Evolutionary conservation across 1,140 invertebrate genomes (phyloP).

Genomic region (Coboldia fuscipes): DNA sequence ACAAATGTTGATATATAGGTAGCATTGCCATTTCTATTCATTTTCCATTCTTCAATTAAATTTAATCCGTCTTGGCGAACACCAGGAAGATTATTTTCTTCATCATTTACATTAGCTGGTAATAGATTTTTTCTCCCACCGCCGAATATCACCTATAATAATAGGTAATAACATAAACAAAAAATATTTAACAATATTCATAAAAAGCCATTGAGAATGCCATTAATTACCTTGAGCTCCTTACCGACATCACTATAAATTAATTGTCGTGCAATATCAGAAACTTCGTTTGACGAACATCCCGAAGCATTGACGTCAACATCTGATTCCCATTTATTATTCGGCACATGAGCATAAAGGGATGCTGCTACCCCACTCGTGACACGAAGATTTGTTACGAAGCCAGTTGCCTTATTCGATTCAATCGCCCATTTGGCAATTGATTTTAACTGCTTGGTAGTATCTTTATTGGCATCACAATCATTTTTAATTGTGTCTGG

Average conservation of each 20-base stretch:
- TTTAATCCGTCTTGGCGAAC: too few species aligned
- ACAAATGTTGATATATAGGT: too few species aligned
- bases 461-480: constrained; percentile 16
- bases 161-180: too few species aligned
- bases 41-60: too few species aligned
- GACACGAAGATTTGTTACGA: constrained; percentile 58
- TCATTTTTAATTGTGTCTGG: constrained; percentile 30
- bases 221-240: constrained; percentile 35
- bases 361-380: constrained; percentile 66
- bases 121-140: too few species aligned
- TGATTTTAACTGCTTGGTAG: constrained; percentile 30
- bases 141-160: too few species aligned
- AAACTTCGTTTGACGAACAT: constrained; percentile 15
- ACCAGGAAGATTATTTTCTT: too few species aligned
- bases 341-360: constrained; percentile 54
- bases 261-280: constrained; percentile 54
- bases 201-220: too few species aligned
- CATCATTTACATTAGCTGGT: too few species aligned
- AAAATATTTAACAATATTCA: too few species aligned
- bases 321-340: constrained; percentile 59
- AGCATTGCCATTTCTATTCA: too few species aligned
- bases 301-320: too few species aligned
- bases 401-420: constrained; percentile 43
- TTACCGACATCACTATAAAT: constrained; percentile 40
- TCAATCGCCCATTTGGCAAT: constrained; percentile 41